Percentiles rank a stretch among this genome's conserved stretches.
Evolutionary conservation across 2,888 invertebrate genomes (phyloP).

Genomic region (Agonopterix alstromeriana): DNA sequence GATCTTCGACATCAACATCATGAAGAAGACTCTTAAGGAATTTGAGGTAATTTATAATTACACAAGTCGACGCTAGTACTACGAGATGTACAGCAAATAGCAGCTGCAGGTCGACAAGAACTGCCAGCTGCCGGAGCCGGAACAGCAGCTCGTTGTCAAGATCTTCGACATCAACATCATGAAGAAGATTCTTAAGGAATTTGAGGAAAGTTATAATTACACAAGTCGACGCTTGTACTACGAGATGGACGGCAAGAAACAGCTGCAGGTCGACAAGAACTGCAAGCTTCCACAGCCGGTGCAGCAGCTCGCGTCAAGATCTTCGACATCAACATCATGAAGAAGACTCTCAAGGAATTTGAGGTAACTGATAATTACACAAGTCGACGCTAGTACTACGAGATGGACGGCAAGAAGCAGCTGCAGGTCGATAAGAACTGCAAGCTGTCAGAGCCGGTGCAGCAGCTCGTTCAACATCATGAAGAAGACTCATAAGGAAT

Average conservation of each 20-base stretch:
- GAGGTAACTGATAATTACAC: slow-evolving; percentile 73
- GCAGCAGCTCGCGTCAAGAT: slow-evolving; percentile 90
- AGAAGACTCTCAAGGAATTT: slow-evolving; percentile 93
- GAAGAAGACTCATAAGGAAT: slow-evolving; percentile 95
- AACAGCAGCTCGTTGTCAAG: slow-evolving; percentile 89
- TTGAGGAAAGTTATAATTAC: slow-evolving; percentile 79
- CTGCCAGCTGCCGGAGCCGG: slow-evolving; percentile 83
- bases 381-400: slow-evolving; percentile 39
- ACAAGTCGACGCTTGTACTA: slow-evolving; percentile 32
- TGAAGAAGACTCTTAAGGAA: slow-evolving; percentile 95
- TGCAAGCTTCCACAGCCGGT: slow-evolving; percentile 86
- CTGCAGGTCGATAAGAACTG: slow-evolving; percentile 76
- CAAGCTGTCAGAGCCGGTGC: slow-evolving; percentile 84
- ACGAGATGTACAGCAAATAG: slow-evolving; percentile 53
- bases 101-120: slow-evolving; percentile 61
- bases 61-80: slow-evolving; percentile 29
- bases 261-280: slow-evolving; percentile 60
- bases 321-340: slow-evolving; percentile 95
- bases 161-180: slow-evolving; percentile 95
- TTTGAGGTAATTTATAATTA: slow-evolving; percentile 81
- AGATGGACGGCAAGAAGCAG: slow-evolving; percentile 50
- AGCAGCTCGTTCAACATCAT: slow-evolving; percentile 91
- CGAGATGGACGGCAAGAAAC: slow-evolving; percentile 53
- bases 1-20: slow-evolving; percentile 93
- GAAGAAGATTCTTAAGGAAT: slow-evolving; percentile 95